Evolutionary conservation across 1,140 invertebrate species (phyloP), one percentile per base, ranked within the genome.

Genomic region (Pteromalus puparum): DNA sequence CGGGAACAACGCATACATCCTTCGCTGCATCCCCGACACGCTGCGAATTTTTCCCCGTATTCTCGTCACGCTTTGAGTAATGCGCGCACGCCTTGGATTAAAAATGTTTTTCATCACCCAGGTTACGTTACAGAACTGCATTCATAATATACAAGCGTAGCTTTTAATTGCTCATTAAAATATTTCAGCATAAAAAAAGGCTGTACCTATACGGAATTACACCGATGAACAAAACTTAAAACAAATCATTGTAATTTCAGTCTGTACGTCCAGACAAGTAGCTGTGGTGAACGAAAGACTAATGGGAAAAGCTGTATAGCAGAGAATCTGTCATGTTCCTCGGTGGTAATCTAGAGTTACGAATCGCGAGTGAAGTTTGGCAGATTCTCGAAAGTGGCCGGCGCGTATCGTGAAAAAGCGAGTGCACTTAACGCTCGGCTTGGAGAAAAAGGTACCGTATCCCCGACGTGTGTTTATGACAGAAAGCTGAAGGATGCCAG

Each of bases 361-460:
- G 70, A 75, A 26, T n/a, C 53, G 28, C 28, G 53, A 82, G 65
- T 38, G 48, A 73, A 61, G 80, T 82, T 75, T 82, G 81, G 21
- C 81, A 75, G 53, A 75, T 82, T 75, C 21, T 24, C 24, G 42
- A 42, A 75, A 70, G 48, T 80, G 53, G 61, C 24, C 78, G 42
- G 42, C 70, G 10, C 28, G 2, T 18, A 13, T 70, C 26, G 7
- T 24, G n/a, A 75, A 67, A 73, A 38, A 81, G 12, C 15, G 53
- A 81, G 76, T 73, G 80, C 68, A 81, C 80, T 81, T 73, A 73
- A 73, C 46, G 46, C n/a, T 34, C 70, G 1, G 42, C 18, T 38
- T 5, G n/a, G 38, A 61, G 28, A 65, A 68, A 65, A 78, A 48
- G 53, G 26, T 61, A 61, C 76, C 15, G 18, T 78, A 65, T 65